Evolutionary conservation across 2,797 vertebrate genomes (phyloP), one percentile per base, ranked within the genome.

Genomic region (Amphiprion clarkii): DNA sequence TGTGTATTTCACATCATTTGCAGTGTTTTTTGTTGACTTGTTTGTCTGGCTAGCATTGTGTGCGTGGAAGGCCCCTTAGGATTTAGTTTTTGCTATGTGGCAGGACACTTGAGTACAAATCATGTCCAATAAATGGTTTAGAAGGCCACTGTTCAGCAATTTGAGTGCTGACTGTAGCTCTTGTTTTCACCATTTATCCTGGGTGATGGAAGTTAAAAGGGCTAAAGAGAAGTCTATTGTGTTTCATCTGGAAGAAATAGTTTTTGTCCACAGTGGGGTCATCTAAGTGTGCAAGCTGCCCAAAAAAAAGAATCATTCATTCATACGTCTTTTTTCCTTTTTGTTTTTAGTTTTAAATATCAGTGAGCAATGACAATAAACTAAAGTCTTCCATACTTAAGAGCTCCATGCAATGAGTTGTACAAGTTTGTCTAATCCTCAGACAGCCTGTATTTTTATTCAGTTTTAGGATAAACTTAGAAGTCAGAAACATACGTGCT

Each of bases 131-230:
- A 78, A 85, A 84, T 4, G 74, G 48, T 77, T 77, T 52, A 70
- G 76, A 71, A 77, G 78, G 83, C 69, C 64, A 23, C 27, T 5
- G 80, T 79, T 83, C 71, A 82, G 82, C 81, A 78, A 44, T 46
- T 31, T 52, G 58, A 64, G 61, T 63, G 70, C 69, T 78, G 46
- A 72, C 76, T 71, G 60, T 49, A 51, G 25, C 71, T 76, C 31
- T 64, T 48, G 33, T 63, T 56, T 62, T 61, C 31, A 21, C 25
- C 23, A 49, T 75, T 46, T 48, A 48, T 67, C 60, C 55, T 61
- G 31, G 42, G 64, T 64, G 29, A 61, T 58, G 40, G 39, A 39
- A 52, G 67, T 61, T 78, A 72, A 87, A 79, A 14, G 31, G 56
- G 61, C 17, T 5, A 3, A 14, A 67, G 48, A 60, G 36, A 65